Percentiles rank a stretch among this genome's conserved stretches.
Evolutionary conservation across 2,888 invertebrate species (phyloP).

Genomic region (Hoplodrina blanda): DNA sequence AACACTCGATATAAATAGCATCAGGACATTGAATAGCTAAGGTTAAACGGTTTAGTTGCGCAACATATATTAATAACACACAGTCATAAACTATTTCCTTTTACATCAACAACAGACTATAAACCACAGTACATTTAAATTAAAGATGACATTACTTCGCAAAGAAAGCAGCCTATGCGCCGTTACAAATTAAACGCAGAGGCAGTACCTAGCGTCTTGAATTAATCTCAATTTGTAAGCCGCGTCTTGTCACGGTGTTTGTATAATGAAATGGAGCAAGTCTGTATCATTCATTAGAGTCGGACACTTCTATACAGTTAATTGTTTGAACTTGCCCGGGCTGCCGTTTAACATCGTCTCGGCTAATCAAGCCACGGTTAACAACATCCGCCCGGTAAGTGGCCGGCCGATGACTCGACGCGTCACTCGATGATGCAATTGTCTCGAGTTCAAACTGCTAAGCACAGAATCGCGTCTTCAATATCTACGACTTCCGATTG

Average conservation of each 20-base stretch:
- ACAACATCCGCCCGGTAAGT: conserved; percentile 88
- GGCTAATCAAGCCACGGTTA: conserved; percentile 89
- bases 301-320: conserved; percentile 90
- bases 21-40: conserved; percentile 75
- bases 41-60: conserved; percentile 78
- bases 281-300: conserved; percentile 89
- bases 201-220: conserved; percentile 78
- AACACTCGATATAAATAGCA: conserved; percentile 79
- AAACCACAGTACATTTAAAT: conserved; percentile 32
- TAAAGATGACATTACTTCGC: conserved; percentile 49
- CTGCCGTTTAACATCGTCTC: conserved; percentile 88
- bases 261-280: conserved; percentile 87
- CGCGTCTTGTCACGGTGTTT: conserved; percentile 88
- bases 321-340: conserved; percentile 89
- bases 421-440: conserved; percentile 86
- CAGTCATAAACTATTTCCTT: conserved; percentile 58
- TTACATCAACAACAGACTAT: conserved; percentile 11
- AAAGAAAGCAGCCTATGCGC: conserved; percentile 44
- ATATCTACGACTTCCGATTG: conserved; percentile 86
- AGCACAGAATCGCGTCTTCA: conserved; percentile 78
- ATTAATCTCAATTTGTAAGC: conserved; percentile 89
- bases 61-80: conserved; percentile 69
- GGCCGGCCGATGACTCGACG: conserved; percentile 87
- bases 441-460: conserved; percentile 76
- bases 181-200: conserved; percentile 50